Conservation (phyloP, 2,113 vertebrate genomes). For the Ornithorhynchus anatinus region DNA sequence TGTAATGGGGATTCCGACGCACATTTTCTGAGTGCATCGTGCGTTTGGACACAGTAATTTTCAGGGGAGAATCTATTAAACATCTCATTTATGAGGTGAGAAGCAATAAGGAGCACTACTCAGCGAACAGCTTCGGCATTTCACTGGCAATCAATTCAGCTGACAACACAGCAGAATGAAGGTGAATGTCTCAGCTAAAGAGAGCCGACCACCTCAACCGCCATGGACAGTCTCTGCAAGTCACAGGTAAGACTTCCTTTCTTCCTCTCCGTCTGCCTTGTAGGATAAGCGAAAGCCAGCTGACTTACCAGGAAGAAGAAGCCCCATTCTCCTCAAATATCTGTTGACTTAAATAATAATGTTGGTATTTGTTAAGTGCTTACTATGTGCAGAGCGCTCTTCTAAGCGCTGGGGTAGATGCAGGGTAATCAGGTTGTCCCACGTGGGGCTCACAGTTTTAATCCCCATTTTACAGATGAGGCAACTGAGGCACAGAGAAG, state of each 20-base stretch:
- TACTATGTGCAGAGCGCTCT: too few species aligned
- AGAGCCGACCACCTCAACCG: slow-evolving; percentile 16
- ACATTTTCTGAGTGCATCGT: slow-evolving; percentile 13
- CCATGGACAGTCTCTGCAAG: too few species aligned
- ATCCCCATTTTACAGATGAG: too few species aligned
- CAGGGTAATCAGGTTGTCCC: too few species aligned
- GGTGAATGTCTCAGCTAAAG: slow-evolving; percentile 12
- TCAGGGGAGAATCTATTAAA: slow-evolving; percentile 35
- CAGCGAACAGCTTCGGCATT: slow-evolving; percentile 1
- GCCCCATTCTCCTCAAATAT: not conserved
- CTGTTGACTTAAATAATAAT: not conserved
- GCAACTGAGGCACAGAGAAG: too few species aligned
- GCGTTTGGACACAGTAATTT: slow-evolving; percentile 43
- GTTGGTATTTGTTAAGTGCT: not conserved
- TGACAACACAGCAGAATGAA: slow-evolving; percentile 46
- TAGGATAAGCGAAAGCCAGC: slow-evolving; percentile 2
- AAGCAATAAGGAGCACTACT: slow-evolving; percentile 38
- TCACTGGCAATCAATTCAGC: slow-evolving; percentile 16
- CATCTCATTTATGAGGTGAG: slow-evolving; percentile 43
- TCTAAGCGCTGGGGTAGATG: too few species aligned
- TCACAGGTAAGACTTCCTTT: not conserved
- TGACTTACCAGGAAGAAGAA: slow-evolving; percentile 1
- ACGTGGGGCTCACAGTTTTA: too few species aligned
- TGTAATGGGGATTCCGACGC: slow-evolving; percentile 11
- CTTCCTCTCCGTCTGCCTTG: not conserved